Evolutionary conservation across 2,113 vertebrate species (phyloP), one percentile per base, ranked within the genome.

Genomic region (Mobula birostris): DNA sequence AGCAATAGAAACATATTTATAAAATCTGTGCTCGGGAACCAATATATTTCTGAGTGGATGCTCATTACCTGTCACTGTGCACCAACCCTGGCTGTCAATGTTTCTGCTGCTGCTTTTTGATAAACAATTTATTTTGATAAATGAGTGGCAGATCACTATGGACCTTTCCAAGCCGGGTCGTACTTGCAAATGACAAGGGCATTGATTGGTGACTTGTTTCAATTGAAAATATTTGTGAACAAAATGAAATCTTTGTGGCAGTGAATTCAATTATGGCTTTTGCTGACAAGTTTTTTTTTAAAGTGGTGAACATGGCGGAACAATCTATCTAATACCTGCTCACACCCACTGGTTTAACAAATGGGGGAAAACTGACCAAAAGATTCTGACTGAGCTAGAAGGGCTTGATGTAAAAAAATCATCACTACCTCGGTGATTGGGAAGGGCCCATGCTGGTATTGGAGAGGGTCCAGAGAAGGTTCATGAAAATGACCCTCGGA

Each of bases 91-190:
- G 24, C 9, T 24, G 58, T 14, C 56, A 29, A 61, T 12, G 29
- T 15, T 87, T 63, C 48, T n/a, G 58, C 83, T 5, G 83, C 56
- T 4, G 27, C 29, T 63, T 63, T 87, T 61, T n/a, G 56, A 14
- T 61, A 61, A 29, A 63, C 56, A 87, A 87, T 87, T 87, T n/a
- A 87, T 87, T 87, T 87, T 58, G 61, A 87, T 87, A 87, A 87
- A 87, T 63, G 83, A 87, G 24, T 58, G 12, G 83, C 48, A 27
- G 82, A 56, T 27, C 48, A 27, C 40, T 56, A 58, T 27, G 24
- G 82, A 83, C 40, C 8, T 56, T 58, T 87, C 2, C 12, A 87
- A 61, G 27, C 56, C 14, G 29, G 83, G 27, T 87, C 83, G 61
- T 56, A n/a, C 27, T 63, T 24, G 29, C 83, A 87, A 87, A 12